Evolutionary conservation across 2,113 vertebrate genomes (phyloP), one percentile per base, ranked within the genome.

Genomic region (Carettochelys insculpta): DNA sequence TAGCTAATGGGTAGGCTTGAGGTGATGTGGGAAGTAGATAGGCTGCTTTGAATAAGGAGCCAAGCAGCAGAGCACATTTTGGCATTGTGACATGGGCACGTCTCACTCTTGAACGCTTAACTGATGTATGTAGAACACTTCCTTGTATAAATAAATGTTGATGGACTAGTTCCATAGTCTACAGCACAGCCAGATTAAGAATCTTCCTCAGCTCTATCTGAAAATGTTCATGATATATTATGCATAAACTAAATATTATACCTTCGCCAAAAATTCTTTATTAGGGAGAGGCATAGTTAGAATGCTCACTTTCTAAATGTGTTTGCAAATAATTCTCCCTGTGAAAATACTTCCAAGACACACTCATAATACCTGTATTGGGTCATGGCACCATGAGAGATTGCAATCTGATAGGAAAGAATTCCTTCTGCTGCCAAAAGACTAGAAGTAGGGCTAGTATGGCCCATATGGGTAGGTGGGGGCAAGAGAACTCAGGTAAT

Each of bases 181-280:
- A 51, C 77, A 92, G 61, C 80, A 78, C 77, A 89, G 91, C 87
- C 89, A 96, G 89, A 95, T 94, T 90, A 88, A 68, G 94, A 73
- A 61, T 92, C 65, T 92, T 94, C 97, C 87, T 89, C 51, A 53
- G 68, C 90, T 95, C 90, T 97, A 90, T 96, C 96, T 96, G 90
- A 88, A 95, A 93, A 76, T 89, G 77, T 88, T 97, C 88, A 92
- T 38, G 93, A 94, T 93, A 86, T 61, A 93, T 95, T 93, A 95
- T 84, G 96, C 90, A 94, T 95, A 96, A 92, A 38, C 82, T 92
- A 91, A 84, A 95, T 91, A 95, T 85, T 92, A 93, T 89, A 80
- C 75, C 94, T 89, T 89, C 96, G 97, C 96, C 96, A 98, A 97
- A 92, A 90, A 97, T 97, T 97, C 90, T 94, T 97, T 94, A 92